Conservation (phyloP, 2,797 vertebrate species). For the Smutsia temminckii region DNA sequence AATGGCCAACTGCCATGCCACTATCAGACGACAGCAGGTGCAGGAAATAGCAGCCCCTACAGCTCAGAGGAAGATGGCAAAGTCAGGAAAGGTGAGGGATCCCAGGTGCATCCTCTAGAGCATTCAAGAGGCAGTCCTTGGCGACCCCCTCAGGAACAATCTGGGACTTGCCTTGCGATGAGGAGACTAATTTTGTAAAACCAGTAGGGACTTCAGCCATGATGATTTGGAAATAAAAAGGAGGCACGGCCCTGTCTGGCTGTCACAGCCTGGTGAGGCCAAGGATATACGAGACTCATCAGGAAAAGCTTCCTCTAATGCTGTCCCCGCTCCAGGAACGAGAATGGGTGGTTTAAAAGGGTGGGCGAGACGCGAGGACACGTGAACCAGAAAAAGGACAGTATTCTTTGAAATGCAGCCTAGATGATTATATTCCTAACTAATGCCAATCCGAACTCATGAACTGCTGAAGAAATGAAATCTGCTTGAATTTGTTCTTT, state of each 20-base stretch:
- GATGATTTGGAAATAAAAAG: background rate
- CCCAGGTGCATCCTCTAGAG: background rate
- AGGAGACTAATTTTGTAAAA: background rate
- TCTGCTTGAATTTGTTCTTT: slow-evolving; percentile 76
- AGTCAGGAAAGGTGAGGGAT: background rate
- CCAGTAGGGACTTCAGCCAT: background rate
- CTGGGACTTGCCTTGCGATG: background rate
- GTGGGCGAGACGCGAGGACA: rapidly evolving
- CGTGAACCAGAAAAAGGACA: slow-evolving; percentile 58
- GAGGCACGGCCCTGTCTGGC: background rate
- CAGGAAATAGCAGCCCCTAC: background rate
- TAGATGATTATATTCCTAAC: slow-evolving; percentile 59
- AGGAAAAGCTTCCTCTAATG: background rate
- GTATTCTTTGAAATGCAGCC: slow-evolving; percentile 45
- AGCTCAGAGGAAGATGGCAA: no score
- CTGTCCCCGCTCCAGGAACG: slow-evolving; percentile 8
- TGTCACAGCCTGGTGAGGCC: background rate
- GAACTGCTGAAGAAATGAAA: slow-evolving; percentile 78
- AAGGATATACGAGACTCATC: background rate
- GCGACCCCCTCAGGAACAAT: background rate
- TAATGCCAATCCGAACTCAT: slow-evolving; percentile 54
- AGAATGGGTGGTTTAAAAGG: background rate
- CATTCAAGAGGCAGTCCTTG: background rate
- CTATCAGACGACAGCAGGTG: background rate
- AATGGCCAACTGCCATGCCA: background rate